Evolutionary conservation across 2,113 vertebrate genomes (phyloP).

Genomic region (Corythoichthys haematopterus): DNA sequence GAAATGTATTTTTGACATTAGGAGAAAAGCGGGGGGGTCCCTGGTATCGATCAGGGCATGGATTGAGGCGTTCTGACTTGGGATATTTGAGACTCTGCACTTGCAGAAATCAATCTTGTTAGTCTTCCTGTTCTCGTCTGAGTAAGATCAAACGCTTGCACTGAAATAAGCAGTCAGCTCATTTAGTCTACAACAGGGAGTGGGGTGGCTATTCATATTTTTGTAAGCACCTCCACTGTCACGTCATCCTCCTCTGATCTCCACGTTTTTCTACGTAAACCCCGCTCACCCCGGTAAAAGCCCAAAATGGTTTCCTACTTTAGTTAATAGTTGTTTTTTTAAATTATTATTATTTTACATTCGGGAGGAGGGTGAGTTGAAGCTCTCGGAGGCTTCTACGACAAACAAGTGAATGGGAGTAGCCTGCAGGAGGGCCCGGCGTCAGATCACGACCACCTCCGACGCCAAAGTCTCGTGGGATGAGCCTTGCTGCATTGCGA

Average conservation of each 20-base stretch:
- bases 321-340: not conserved
- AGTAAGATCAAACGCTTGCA: conserved; percentile 33
- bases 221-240: not conserved
- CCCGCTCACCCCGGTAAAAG: not conserved
- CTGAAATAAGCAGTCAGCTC: conserved; percentile 32
- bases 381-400: conserved; percentile 37
- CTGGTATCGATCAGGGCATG: conserved; percentile 53
- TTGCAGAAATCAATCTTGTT: conserved; percentile 52
- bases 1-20: conserved; percentile 34
- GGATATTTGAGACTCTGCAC: conserved; percentile 64
- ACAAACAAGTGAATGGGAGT: conserved; percentile 63
- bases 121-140: conserved; percentile 45
- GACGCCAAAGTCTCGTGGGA: conserved; percentile 42
- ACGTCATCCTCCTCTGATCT: conserved; percentile 9
- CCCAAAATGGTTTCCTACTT: not conserved
- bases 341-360: not conserved
- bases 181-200: conserved; percentile 33
- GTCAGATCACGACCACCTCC: conserved; percentile 55
- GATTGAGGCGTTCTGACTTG: conserved; percentile 50
- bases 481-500: conserved; percentile 58
- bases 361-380: not conserved
- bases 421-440: conserved; percentile 64
- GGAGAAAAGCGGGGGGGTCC: conserved; percentile 23
- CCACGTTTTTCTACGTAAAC: conserved; percentile 2
- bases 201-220: conserved; percentile 1